These are phyloP conservation scores for Falco cherrug DNA, from an alignment of 2,797 vertebrate genomes.

Conservation along the genomic window DNA sequence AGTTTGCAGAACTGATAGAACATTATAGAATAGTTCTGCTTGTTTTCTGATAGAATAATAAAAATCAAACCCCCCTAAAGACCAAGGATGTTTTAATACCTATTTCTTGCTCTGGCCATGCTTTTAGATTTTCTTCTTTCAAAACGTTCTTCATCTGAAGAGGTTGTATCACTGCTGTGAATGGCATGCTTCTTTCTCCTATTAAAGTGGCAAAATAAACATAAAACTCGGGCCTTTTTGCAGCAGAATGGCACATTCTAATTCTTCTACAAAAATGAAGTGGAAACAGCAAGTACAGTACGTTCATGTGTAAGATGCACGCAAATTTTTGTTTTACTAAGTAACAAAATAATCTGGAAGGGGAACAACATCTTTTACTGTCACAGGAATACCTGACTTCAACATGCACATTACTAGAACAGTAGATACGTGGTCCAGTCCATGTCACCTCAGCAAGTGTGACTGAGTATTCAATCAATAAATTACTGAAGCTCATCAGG, in stretches of 20 bases:
- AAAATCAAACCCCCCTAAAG: not conserved
- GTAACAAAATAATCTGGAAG: not conserved
- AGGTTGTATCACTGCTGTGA: constrained; percentile 99
- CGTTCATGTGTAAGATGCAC: not conserved
- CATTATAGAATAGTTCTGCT: not conserved
- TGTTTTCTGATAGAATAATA: not conserved
- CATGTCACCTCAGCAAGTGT: not conserved
- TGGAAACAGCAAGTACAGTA: not conserved
- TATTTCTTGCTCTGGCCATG: constrained; percentile 95
- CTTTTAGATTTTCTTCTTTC: constrained; percentile 98
- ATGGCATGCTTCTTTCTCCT: constrained; percentile 99
- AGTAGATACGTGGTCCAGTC: not conserved
- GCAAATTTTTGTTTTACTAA: not conserved
- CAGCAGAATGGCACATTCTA: not conserved
- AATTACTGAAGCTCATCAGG: not conserved
- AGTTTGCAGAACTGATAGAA: not conserved
- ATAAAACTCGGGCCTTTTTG: not conserved
- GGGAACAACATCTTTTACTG: not conserved
- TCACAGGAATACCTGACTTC: not conserved
- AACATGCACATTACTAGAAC: not conserved
- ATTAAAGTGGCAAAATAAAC: constrained; percentile 31
- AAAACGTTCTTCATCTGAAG: constrained; percentile 98
- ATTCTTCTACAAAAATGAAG: not conserved
- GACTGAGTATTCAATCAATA: not conserved
- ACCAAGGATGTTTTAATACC: constrained; percentile 74